phyloP scores from a whole-genome alignment of 2,113 vertebrate species.

The Thamnophis sirtalis region DNA sequence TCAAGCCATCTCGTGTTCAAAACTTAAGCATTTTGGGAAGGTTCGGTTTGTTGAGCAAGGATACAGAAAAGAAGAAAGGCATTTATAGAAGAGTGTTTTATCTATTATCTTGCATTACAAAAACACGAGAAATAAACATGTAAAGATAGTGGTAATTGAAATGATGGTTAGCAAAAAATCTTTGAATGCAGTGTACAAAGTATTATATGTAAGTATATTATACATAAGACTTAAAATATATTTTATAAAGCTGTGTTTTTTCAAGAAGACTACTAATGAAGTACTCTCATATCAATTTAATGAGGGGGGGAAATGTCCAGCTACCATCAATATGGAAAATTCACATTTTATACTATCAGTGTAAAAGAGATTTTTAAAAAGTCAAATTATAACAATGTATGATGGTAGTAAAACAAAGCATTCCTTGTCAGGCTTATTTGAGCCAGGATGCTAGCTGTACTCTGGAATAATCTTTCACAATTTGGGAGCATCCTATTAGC shows the following conservation, averaged over 20 bases:
- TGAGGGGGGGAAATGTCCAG: background rate
- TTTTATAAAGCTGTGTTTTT: background rate
- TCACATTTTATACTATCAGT: background rate
- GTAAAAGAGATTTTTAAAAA: background rate
- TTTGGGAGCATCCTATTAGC: background rate
- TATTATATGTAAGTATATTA: background rate
- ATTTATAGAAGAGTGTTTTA: background rate
- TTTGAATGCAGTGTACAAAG: background rate
- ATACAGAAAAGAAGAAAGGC: conserved; percentile 1
- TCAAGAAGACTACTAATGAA: background rate
- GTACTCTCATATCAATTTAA: background rate
- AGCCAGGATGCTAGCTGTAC: background rate
- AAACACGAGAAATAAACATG: background rate
- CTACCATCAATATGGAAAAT: background rate
- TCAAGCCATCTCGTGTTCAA: conserved; percentile 41
- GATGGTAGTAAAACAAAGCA: background rate
- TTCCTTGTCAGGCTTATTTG: background rate
- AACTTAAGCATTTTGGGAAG: conserved; percentile 26
- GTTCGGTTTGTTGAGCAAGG: conserved; percentile 36
- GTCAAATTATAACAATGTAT: background rate
- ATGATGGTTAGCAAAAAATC: background rate
- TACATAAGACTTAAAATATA: background rate
- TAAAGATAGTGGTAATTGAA: background rate
- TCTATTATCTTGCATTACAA: background rate
- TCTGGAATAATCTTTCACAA: background rate